These are phyloP conservation scores for Heliconius sara DNA, from an alignment of 2,888 invertebrate genomes.

Conservation along the genomic window DNA sequence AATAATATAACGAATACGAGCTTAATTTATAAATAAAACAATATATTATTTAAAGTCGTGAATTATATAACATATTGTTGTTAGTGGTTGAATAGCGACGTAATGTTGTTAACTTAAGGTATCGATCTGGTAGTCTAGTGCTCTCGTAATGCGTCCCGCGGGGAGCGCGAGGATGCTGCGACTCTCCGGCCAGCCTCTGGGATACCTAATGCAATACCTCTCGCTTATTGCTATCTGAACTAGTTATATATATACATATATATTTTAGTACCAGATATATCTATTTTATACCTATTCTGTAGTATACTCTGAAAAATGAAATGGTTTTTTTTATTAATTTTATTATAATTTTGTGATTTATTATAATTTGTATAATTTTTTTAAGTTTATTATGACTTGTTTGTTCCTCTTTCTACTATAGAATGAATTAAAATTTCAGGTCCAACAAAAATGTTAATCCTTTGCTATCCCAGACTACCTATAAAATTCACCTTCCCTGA, in stretches of 20 bases:
- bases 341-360: neutral
- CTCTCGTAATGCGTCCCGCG: constrained; percentile 80
- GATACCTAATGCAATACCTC: constrained; percentile 79
- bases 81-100: constrained; percentile 63
- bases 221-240: constrained; percentile 53
- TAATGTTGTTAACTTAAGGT: constrained; percentile 71
- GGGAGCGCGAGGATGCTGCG: constrained; percentile 75
- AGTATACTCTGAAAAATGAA: neutral
- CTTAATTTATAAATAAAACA: constrained; percentile 1
- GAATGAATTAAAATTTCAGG: constrained; percentile 78
- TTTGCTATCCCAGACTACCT: constrained; percentile 70
- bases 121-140: constrained; percentile 80
- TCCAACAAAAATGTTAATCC: constrained; percentile 77
- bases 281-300: neutral
- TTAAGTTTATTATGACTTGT: neutral
- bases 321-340: neutral
- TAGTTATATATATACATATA: constrained; percentile 31
- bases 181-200: constrained; percentile 66
- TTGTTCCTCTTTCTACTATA: neutral
- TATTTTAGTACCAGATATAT: neutral
- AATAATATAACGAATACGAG: neutral
- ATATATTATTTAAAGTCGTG: constrained; percentile 37
- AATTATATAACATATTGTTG: constrained; percentile 52
- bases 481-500: constrained; percentile 77
- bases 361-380: neutral